Percentiles rank a stretch among this genome's conserved stretches.
Evolutionary conservation across 1,140 invertebrate genomes (phyloP).

Genomic region (Bacillus rossius): DNA sequence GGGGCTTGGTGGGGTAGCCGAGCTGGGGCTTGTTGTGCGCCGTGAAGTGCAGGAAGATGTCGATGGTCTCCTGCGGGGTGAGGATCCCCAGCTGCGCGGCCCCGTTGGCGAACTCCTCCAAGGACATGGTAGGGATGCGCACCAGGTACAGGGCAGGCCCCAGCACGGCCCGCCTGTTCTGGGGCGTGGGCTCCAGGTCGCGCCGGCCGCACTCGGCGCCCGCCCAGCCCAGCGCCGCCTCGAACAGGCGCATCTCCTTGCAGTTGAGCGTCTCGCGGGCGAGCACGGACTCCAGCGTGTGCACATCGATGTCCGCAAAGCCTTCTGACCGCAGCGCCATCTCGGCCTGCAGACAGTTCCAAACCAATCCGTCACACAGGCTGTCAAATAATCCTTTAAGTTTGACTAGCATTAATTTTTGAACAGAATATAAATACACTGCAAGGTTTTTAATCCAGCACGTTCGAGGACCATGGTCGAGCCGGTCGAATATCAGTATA

Average conservation of each 20-base stretch:
- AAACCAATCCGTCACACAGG: too few relatives aligned
- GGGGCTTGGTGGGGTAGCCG: conserved; percentile 70
- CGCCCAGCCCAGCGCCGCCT: conserved; percentile 87
- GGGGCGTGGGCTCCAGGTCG: conserved; percentile 63
- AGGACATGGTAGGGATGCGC: conserved; percentile 82
- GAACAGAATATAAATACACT: too few relatives aligned
- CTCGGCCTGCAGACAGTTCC: conserved; percentile 62
- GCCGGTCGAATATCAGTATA: too few relatives aligned
- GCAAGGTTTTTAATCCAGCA: too few relatives aligned
- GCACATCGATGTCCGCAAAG: conserved; percentile 86
- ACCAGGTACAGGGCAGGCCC: conserved; percentile 78
- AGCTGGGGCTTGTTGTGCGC: conserved; percentile 76
- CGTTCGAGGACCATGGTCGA: too few relatives aligned
- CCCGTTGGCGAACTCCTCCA: conserved; percentile 88
- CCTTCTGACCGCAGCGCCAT: conserved; percentile 90
- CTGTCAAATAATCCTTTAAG: too few relatives aligned
- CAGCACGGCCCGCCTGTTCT: conserved; percentile 52
- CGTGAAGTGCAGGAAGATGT: conserved; percentile 87
- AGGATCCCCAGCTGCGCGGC: conserved; percentile 84
- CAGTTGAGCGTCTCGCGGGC: conserved; percentile 86
- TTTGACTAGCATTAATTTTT: background rate
- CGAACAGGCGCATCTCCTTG: conserved; percentile 84
- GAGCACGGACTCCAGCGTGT: conserved; percentile 81
- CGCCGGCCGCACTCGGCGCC: conserved; percentile 74
- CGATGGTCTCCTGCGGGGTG: conserved; percentile 84